phyloP scores from a whole-genome alignment of 1,140 invertebrate genomes.

The Drosophila seguyi region DNA sequence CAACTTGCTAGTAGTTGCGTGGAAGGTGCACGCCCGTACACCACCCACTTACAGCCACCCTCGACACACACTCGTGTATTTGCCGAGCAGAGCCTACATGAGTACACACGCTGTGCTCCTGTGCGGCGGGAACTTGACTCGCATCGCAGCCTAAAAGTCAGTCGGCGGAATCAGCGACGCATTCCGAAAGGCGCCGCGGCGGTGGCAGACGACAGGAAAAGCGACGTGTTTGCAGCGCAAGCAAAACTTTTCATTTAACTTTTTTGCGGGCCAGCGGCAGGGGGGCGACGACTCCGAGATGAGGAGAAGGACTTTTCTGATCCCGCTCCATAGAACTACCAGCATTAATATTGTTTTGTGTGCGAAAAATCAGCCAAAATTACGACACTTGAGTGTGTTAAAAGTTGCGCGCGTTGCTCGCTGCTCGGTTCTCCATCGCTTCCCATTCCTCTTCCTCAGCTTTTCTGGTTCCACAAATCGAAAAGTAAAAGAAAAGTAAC shows the following conservation, averaged over 20 bases:
- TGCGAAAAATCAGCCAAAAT: constrained; percentile 83
- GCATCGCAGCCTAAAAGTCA: constrained; percentile 76
- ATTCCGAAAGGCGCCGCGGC: constrained; percentile 49
- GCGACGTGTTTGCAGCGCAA: constrained; percentile 80
- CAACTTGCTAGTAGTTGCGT: constrained; percentile 55
- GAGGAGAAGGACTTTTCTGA: constrained; percentile 11
- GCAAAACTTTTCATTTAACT: constrained; percentile 83
- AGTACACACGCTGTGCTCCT: constrained; percentile 32
- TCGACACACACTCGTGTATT: constrained; percentile 12
- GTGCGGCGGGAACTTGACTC: constrained; percentile 62
- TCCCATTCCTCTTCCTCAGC: constrained; percentile 8
- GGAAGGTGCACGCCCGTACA: constrained; percentile 38
- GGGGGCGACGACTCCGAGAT: no score
- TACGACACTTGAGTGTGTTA: constrained; percentile 83
- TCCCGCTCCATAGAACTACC: constrained; percentile 60
- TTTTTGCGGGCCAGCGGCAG: constrained; percentile 42
- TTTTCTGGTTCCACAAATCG: constrained; percentile 58
- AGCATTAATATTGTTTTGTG: constrained; percentile 83
- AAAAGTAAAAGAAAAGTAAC: constrained; percentile 71
- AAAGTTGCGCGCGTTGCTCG: constrained; percentile 77
- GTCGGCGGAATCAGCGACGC: constrained; percentile 75
- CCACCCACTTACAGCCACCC: constrained; percentile 3
- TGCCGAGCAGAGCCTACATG: constrained; percentile 38
- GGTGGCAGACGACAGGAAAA: constrained; percentile 70
- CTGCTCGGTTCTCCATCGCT: constrained; percentile 16